Percentiles rank a stretch among this genome's conserved stretches.
phyloP scores from a whole-genome alignment of 2,113 vertebrate species.

The Istiophorus platypterus region DNA sequence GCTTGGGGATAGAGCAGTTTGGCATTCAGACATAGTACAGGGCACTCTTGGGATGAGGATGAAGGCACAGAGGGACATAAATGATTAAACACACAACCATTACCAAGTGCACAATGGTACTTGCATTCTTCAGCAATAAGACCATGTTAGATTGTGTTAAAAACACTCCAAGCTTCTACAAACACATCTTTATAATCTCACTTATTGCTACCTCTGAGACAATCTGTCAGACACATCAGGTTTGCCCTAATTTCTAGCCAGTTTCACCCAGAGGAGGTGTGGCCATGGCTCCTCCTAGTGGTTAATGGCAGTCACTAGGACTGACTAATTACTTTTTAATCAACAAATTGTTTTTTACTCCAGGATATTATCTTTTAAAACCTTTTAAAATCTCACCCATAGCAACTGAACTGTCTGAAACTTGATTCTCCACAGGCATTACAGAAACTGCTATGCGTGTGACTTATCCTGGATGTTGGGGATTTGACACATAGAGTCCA shows the following conservation, averaged over 20 bases:
- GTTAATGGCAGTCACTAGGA: conserved; percentile 49
- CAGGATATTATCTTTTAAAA: conserved; percentile 34
- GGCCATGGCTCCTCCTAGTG: conserved; percentile 77
- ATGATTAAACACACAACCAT: conserved; percentile 56
- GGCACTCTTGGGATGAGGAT: not conserved
- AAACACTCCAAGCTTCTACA: not conserved
- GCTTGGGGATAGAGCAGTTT: not conserved
- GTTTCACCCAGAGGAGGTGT: conserved; percentile 48
- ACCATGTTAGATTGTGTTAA: conserved; percentile 13
- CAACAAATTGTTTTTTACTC: conserved; percentile 28
- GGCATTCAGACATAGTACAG: not conserved
- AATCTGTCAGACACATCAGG: conserved; percentile 19
- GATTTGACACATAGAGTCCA: conserved; percentile 58
- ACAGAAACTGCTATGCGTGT: conserved; percentile 22
- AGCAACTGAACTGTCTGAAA: conserved; percentile 2
- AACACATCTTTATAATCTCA: not conserved
- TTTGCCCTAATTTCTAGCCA: conserved; percentile 41
- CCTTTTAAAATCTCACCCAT: conserved; percentile 35
- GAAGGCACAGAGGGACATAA: conserved; percentile 25
- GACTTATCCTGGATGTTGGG: conserved; percentile 43
- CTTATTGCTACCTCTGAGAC: not conserved
- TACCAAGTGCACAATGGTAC: conserved; percentile 21
- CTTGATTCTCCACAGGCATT: conserved; percentile 16
- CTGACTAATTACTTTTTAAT: conserved; percentile 3
- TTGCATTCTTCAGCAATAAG: conserved; percentile 24